Conservation (phyloP, 2,113 vertebrate species). For the Stictonetta naevosa region DNA sequence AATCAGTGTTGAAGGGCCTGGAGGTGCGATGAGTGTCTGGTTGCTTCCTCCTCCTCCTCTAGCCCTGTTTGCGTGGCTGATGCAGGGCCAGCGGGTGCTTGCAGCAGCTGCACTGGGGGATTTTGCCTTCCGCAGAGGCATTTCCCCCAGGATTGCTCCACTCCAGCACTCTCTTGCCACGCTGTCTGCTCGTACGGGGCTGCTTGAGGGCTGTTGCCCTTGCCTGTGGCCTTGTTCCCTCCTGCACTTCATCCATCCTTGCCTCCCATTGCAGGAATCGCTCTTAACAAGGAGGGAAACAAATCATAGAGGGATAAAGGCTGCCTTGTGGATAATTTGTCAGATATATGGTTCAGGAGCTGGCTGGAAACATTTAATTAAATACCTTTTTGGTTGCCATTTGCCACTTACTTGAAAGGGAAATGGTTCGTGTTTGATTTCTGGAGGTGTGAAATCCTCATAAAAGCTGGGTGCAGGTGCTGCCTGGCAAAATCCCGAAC, state of each 20-base stretch:
- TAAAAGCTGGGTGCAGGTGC: not conserved
- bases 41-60: not conserved
- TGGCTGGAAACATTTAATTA: not conserved
- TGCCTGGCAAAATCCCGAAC: not conserved
- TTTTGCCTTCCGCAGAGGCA: not conserved
- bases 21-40: not conserved
- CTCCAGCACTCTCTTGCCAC: not conserved
- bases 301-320: too few relatives aligned
- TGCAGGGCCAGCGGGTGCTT: not conserved
- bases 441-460: not conserved
- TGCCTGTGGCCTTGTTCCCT: not conserved
- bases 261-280: not conserved
- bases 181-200: not conserved
- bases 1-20: not conserved
- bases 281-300: not conserved
- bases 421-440: not conserved
- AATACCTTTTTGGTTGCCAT: not conserved
- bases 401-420: not conserved
- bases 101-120: not conserved
- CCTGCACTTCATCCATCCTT: not conserved
- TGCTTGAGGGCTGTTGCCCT: not conserved
- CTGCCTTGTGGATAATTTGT: not conserved
- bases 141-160: not conserved
- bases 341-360: not conserved
- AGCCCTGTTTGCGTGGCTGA: not conserved